Conservation (phyloP, 92 coral and sea anemone species). For the Metridium senile region DNA sequence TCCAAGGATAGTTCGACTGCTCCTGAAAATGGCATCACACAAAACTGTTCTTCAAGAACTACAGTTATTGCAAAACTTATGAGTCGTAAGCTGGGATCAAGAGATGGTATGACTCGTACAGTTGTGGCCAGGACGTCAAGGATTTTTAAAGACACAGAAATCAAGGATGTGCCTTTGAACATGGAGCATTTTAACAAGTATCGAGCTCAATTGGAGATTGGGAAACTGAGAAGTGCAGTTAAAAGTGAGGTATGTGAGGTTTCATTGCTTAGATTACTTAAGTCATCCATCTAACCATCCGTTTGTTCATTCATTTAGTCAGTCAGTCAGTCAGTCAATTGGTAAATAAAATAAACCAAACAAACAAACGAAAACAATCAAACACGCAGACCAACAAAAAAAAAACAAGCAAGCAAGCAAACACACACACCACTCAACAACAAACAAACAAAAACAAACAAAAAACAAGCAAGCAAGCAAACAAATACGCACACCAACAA, state of each 20-base stretch:
- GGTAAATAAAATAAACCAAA: no score
- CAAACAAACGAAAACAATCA: no score
- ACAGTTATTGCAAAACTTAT: conserved; percentile 55
- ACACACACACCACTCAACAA: background rate
- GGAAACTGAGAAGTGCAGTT: conserved; percentile 40
- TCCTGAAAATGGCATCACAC: no score
- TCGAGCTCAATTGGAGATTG: conserved; percentile 41
- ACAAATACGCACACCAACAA: background rate
- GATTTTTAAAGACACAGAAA: conserved; percentile 28
- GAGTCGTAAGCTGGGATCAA: conserved; percentile 41
- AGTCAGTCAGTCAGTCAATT: no score
- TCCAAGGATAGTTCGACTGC: no score
- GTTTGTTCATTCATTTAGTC: no score
- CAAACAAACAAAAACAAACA: background rate
- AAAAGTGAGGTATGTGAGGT: conserved; percentile 43
- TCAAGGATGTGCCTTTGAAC: conserved; percentile 34
- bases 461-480: background rate
- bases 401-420: no score
- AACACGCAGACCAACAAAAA: no score
- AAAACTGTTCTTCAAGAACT: no score
- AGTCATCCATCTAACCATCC: no score
- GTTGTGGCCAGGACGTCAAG: conserved; percentile 30
- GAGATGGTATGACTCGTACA: conserved; percentile 40
- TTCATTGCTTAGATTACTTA: background rate
- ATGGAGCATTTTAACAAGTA: conserved; percentile 46